These are phyloP conservation scores for Diplolepis rosae DNA, from an alignment of 2,888 invertebrate species.

Conservation along the genomic window DNA sequence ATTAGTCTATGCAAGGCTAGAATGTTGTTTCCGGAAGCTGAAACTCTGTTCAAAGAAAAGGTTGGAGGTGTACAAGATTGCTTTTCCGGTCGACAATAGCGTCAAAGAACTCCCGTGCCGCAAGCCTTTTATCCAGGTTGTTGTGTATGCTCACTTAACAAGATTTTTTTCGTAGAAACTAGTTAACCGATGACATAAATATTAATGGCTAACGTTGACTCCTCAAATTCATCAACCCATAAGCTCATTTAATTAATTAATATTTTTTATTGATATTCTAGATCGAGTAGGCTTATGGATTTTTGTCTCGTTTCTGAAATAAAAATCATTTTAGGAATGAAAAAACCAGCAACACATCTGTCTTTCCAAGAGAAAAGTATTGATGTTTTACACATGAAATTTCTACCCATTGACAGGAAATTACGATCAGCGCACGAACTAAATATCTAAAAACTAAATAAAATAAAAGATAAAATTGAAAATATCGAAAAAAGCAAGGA, in stretches of 20 bases:
- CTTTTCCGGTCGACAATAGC: constrained; percentile 10
- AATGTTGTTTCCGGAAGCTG: not conserved
- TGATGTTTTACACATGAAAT: no score
- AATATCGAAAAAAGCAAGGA: not conserved
- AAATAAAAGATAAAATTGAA: no score
- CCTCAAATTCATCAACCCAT: not conserved
- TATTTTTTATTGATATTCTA: no score
- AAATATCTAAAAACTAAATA: no score
- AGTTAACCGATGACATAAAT: constrained; percentile 1
- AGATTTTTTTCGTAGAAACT: not conserved
- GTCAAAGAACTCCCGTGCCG: not conserved
- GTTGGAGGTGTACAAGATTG: constrained; percentile 1
- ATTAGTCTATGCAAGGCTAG: not conserved
- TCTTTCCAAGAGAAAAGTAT: no score
- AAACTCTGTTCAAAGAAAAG: not conserved
- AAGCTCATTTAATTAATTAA: not conserved
- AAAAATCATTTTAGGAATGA: no score
- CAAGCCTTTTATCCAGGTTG: not conserved
- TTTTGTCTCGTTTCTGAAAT: no score
- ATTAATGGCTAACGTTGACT: not conserved
- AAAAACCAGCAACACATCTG: no score
- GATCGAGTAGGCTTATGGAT: no score
- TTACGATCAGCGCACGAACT: not conserved
- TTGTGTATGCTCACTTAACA: constrained; percentile 17
- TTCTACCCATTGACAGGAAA: no score